These are phyloP conservation scores for Mionectes macconnelli DNA, from an alignment of 2,113 vertebrate species.

Conservation along the genomic window DNA sequence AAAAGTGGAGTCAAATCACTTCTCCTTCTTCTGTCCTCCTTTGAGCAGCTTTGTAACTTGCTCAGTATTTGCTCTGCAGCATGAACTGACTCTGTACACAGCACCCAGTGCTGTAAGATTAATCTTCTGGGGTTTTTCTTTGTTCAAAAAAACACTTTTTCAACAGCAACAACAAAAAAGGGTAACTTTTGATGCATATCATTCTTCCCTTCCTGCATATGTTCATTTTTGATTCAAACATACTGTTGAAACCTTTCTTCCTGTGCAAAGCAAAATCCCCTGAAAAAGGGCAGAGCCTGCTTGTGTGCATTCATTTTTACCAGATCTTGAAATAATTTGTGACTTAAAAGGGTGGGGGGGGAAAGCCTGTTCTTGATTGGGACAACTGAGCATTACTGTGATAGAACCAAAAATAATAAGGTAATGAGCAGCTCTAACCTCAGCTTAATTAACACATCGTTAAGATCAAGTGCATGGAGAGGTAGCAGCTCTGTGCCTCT, in stretches of 20 bases:
- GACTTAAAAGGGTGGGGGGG: not conserved
- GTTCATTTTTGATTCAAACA: constrained; percentile 49
- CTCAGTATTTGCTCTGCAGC: not conserved
- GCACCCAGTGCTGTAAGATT: not conserved
- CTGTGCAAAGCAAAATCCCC: not conserved
- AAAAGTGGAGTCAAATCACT: not conserved
- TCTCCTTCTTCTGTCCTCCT: constrained; percentile 26
- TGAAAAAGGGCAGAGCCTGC: constrained; percentile 14
- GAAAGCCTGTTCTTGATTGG: not conserved
- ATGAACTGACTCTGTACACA: not conserved
- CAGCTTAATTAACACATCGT: constrained; percentile 45
- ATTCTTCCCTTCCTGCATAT: constrained; percentile 32
- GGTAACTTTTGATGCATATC: constrained; percentile 2
- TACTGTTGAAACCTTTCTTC: constrained; percentile 10
- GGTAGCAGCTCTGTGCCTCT: not conserved
- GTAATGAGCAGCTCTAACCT: constrained; percentile 25
- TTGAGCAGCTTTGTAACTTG: not conserved
- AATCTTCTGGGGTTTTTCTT: not conserved
- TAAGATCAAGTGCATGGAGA: constrained; percentile 25
- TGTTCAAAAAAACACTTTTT: not conserved
- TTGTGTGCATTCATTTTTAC: constrained; percentile 27
- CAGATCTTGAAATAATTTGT: constrained; percentile 42
- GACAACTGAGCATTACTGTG: not conserved
- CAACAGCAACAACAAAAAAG: not conserved
- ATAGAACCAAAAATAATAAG: constrained; percentile 38